Evolutionary conservation across 1,140 invertebrate species (phyloP), one percentile per base, ranked within the genome.

Genomic region (Philotrypesis tridentata): DNA sequence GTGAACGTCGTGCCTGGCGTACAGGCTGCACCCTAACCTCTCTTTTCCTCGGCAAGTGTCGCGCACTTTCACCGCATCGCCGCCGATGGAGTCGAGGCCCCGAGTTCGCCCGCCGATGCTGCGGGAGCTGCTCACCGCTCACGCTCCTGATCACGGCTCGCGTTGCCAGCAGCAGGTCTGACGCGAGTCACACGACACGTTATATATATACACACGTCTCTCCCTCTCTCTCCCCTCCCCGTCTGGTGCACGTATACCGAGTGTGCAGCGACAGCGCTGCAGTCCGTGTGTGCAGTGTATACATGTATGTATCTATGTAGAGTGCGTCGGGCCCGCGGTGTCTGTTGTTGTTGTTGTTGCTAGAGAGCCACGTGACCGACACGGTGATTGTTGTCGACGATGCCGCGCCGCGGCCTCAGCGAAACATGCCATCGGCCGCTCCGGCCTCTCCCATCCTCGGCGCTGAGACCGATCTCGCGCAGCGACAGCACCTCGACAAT

Each of bases 401-500:
- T 17, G 72, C 21, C 25, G 3, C 43, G 23, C 9, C 12, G 40
- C 48, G 25, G 71, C 67, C 6, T 17, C 7, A n/a, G 67, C 9
- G 29, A 14, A 43, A 43, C 40, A 43, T 43, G 40, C 40, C 60
- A 61, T 21, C 60, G 60, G 60, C 60, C 5, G 23, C n/a, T 61
- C 12, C 33, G 31, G 70, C n/a, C n/a, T 27, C 37, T 23, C 29
- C 2, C 37, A 21, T n/a, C n/a, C n/a, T n/a, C n/a, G n/a, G n/a
- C n/a, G n/a, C n/a, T n/a, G n/a, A n/a, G n/a, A n/a, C n/a, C n/a
- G n/a, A n/a, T n/a, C n/a, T n/a, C n/a, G 55, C 17, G 60, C n/a
- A 43, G n/a, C 70, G 21, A 9, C 68, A 70, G 37, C 23, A 40
- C 33, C 70, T 27, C 70, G 70, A 72, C n/a, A 14, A 72, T 70